Conservation (phyloP, 2,888 invertebrate species). For the Troilus luridus region DNA sequence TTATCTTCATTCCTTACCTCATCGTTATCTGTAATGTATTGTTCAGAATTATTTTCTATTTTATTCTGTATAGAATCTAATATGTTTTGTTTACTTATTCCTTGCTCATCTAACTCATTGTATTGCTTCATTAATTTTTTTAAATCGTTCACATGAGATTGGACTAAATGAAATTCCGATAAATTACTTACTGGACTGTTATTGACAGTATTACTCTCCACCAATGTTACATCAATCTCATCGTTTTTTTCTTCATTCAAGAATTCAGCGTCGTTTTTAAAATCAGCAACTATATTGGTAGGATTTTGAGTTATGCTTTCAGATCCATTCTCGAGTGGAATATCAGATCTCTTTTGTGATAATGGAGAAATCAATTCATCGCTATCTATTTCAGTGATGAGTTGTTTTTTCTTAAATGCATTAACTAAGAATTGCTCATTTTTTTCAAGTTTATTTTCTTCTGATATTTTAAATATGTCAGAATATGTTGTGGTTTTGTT, state of each 20-base stretch:
- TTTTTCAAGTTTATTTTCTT: neutral
- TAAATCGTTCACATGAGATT: neutral
- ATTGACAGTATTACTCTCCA: neutral
- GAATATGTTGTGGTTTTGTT: neutral
- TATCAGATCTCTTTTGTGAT: neutral
- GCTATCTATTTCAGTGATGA: constrained; percentile 8
- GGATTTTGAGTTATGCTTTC: neutral
- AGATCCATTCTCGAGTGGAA: neutral
- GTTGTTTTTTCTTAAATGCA: neutral
- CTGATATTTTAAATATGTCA: neutral
- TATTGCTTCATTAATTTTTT: constrained; percentile 37
- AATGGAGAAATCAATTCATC: neutral
- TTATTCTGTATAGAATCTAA: neutral
- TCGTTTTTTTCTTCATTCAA: neutral
- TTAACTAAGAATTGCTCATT: neutral
- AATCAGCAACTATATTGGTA: neutral
- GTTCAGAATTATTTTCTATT: neutral
- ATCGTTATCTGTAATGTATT: neutral
- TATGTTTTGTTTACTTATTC: neutral
- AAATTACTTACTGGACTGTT: neutral
- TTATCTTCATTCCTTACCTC: neutral
- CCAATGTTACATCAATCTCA: neutral
- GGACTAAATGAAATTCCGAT: neutral
- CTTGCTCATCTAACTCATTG: constrained; percentile 25
- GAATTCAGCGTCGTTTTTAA: neutral